These are phyloP conservation scores for Melanostoma scalare DNA, from an alignment of 2,888 invertebrate species.

Conservation along the genomic window DNA sequence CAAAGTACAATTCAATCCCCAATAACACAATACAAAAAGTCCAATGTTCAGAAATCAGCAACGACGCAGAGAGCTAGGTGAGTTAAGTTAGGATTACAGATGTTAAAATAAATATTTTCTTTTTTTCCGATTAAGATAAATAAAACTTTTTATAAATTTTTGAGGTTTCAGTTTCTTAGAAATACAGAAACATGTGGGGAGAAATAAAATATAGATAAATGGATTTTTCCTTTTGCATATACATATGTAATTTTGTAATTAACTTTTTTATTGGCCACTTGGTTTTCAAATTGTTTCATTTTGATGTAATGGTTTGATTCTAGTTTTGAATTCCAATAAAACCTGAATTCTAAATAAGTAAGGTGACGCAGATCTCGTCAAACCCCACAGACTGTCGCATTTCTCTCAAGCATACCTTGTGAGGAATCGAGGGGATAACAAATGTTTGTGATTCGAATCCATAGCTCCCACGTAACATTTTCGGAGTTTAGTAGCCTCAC, in stretches of 20 bases:
- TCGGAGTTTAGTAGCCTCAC: too few relatives aligned
- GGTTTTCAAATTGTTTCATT: neutral
- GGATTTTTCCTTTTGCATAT: neutral
- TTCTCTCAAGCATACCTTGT: too few relatives aligned
- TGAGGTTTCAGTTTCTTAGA: conserved; percentile 33
- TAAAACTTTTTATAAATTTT: conserved; percentile 15
- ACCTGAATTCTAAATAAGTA: too few relatives aligned
- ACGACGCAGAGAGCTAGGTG: conserved; percentile 50
- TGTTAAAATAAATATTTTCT: neutral
- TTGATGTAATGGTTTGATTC: neutral
- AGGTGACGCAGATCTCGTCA: too few relatives aligned
- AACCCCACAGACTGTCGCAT: too few relatives aligned
- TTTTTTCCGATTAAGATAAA: neutral
- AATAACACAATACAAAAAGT: conserved; percentile 66
- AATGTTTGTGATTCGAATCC: too few relatives aligned
- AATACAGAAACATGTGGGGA: conserved; percentile 16
- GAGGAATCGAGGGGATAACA: too few relatives aligned
- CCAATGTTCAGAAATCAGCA: conserved; percentile 29
- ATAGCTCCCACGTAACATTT: too few relatives aligned
- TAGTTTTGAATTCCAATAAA: too few relatives aligned
- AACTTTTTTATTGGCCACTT: conserved; percentile 5
- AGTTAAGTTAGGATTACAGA: conserved; percentile 13
- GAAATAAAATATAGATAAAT: conserved; percentile 27
- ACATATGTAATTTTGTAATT: conserved; percentile 1
- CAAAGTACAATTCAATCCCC: conserved; percentile 82